Percentiles rank a stretch among this genome's conserved stretches.
Evolutionary conservation across 2,888 invertebrate species (phyloP).

Genomic region (Lycia hirtaria): DNA sequence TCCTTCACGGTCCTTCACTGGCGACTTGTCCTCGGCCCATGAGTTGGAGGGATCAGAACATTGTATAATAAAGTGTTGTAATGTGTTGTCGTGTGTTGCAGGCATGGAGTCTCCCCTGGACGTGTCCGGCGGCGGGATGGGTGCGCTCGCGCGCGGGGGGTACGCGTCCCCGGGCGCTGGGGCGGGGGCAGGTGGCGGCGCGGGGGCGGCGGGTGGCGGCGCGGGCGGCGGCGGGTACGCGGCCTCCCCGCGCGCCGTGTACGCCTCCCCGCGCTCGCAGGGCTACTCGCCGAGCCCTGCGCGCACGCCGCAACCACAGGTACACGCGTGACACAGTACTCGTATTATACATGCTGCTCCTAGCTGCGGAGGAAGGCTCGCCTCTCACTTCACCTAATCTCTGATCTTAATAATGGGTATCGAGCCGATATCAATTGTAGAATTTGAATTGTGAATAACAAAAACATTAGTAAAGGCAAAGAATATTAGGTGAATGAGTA

Average conservation of each 20-base stretch:
- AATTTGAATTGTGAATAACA: neutral
- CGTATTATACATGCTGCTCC: no score
- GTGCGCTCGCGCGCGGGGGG: slow-evolving; percentile 50
- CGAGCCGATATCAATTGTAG: neutral
- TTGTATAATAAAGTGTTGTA: no score
- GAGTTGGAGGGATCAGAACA: no score
- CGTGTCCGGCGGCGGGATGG: slow-evolving; percentile 40
- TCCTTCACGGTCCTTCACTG: no score
- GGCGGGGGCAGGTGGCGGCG: slow-evolving; percentile 45
- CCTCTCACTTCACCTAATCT: no score
- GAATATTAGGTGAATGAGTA: no score
- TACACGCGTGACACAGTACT: no score
- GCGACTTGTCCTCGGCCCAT: no score
- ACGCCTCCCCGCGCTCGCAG: slow-evolving; percentile 75
- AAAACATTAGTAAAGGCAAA: no score
- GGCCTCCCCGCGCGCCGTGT: slow-evolving; percentile 70
- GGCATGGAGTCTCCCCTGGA: slow-evolving; percentile 64
- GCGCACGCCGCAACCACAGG: slow-evolving; percentile 71
- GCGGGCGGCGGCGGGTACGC: slow-evolving; percentile 50
- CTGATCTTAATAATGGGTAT: no score
- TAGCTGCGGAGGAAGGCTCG: no score
- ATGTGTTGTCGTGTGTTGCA: slow-evolving; percentile 16
- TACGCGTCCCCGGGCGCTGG: slow-evolving; percentile 52
- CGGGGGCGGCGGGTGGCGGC: slow-evolving; percentile 42
- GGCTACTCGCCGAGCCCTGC: slow-evolving; percentile 70